Evolutionary conservation across 2,113 vertebrate species (phyloP), one percentile per base, ranked within the genome.

Genomic region (Albula glossodonta): DNA sequence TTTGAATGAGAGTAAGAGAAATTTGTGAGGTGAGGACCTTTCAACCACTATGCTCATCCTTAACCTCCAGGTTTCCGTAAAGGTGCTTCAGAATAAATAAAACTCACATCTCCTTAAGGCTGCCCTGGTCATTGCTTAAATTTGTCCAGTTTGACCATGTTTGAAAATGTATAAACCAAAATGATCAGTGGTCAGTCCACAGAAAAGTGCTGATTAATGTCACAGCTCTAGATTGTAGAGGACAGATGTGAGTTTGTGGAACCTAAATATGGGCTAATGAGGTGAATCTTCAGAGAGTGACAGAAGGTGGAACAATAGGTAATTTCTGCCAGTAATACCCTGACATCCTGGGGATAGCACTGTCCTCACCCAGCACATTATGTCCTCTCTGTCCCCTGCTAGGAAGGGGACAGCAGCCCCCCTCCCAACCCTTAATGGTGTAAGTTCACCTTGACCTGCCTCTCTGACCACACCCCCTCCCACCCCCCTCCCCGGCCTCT

Each of bases 401-500:
- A 74, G n/a, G 25, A 74, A 31, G 78, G 25, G 49, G 25, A 51
- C 60, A 49, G 17, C 2, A 49, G 78, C 85, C 80, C 41, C 74
- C 80, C 66, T 31, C 48, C 80, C 81, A 83, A 60, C 83, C 51
- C 57, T 15, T 80, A 50, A 82, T 48, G 53, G 78, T 77, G 66
- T 63, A 51, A n/a, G 41, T 48, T 78, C 31, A 83, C 66, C 70
- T 77, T 83, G 66, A 83, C 82, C 51, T 51, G 48, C 56, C 56
- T 60, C 70, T 41, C 41, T 56, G 86, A 70, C 51, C 86, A 52
- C 41, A 3, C 19, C 82, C 31, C 49, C 81, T 70, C 82, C 83
- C 49, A 77, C 11, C 66, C 77, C 52, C 57, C 88, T 89, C 90
- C 89, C 77, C 41, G 78, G 13, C 83, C 11, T 88, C 51, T 86